phyloP scores from a whole-genome alignment of 1,140 invertebrate genomes.

The Aradophagus sp. region DNA sequence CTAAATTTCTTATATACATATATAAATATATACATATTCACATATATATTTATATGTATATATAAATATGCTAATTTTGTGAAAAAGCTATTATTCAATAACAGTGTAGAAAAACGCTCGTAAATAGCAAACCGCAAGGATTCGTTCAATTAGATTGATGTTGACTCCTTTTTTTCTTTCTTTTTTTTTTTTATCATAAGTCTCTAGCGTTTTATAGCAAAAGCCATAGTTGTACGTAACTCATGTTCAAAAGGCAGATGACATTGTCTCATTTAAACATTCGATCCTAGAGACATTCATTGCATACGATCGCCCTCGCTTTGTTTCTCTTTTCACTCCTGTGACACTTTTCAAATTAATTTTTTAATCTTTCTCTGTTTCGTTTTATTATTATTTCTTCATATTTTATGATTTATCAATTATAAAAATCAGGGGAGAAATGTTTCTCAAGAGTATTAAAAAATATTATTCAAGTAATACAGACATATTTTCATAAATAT shows the following conservation, averaged over 20 bases:
- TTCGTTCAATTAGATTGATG: conserved; percentile 28
- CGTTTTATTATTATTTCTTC: conserved; percentile 22
- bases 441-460: conserved; percentile 35
- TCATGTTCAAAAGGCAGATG: conserved; percentile 8
- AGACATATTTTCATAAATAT: conserved; percentile 38
- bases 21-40: conserved; percentile 2
- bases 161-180: too few species aligned
- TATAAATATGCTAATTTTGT: conserved; percentile 64
- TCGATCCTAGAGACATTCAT: background rate
- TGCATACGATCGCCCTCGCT: too few species aligned
- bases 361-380: background rate
- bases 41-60: conserved; percentile 1
- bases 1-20: conserved; percentile 46
- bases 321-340: background rate
- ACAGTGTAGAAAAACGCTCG: conserved; percentile 65
- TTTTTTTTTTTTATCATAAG: conserved; percentile 33
- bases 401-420: conserved; percentile 45
- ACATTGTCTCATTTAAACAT: conserved; percentile 7
- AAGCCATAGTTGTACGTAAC: conserved; percentile 10
- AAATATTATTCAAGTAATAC: conserved; percentile 38
- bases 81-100: conserved; percentile 70
- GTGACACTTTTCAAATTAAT: background rate
- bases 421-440: conserved; percentile 64
- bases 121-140: conserved; percentile 42
- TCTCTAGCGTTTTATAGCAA: conserved; percentile 12